These are phyloP conservation scores for Malthinus seriepunctatus DNA, from an alignment of 2,888 invertebrate species.

Conservation along the genomic window DNA sequence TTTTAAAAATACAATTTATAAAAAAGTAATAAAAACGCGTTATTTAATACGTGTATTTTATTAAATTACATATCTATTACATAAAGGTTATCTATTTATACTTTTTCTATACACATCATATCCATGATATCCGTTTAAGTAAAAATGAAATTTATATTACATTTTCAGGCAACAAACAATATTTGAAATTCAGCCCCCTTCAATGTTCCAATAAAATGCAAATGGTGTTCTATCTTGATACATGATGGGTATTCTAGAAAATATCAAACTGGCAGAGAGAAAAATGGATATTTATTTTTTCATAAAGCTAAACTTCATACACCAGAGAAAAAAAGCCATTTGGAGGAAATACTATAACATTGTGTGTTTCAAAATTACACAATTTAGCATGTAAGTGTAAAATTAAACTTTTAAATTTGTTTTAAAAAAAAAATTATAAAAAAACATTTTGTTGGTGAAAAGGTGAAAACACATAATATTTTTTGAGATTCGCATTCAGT, in stretches of 20 bases:
- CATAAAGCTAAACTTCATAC: slow-evolving; percentile 29
- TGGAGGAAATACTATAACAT: slow-evolving; percentile 3
- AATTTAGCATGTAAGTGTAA: not conserved
- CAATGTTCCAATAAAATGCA: slow-evolving; percentile 51
- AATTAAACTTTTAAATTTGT: not conserved
- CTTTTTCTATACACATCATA: not conserved
- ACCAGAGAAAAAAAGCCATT: slow-evolving; percentile 7
- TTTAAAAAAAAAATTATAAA: not conserved
- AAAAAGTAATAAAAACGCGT: too few species aligned
- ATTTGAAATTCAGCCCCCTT: slow-evolving; percentile 47
- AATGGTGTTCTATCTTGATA: slow-evolving; percentile 46
- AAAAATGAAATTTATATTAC: slow-evolving; percentile 46
- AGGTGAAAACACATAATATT: not conserved
- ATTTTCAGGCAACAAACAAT: slow-evolving; percentile 49
- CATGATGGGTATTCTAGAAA: slow-evolving; percentile 41
- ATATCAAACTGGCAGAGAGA: slow-evolving; percentile 44
- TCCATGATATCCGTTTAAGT: slow-evolving; percentile 23
- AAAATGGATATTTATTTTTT: slow-evolving; percentile 47
- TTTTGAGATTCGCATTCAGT: slow-evolving; percentile 16
- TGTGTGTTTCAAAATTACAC: not conserved
- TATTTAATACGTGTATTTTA: too few species aligned
- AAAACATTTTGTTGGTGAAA: not conserved
- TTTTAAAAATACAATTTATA: too few species aligned
- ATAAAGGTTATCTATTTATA: not conserved
- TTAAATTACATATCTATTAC: too few species aligned